phyloP scores from a whole-genome alignment of 35 echinoderm and acorn worm species.

The Lytechinus variegatus region DNA sequence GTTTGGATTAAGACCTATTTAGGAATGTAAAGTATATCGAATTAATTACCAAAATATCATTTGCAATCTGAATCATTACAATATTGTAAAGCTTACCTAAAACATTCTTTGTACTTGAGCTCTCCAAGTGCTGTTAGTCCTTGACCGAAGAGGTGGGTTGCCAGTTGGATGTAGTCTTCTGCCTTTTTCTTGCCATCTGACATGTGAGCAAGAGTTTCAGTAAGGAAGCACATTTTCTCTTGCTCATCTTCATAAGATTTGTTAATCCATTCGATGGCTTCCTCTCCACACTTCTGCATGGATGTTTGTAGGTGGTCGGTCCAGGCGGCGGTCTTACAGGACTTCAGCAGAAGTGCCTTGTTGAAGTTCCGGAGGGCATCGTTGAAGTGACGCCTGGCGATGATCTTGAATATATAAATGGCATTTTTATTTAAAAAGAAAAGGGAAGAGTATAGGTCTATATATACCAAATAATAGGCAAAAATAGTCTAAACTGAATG shows the following conservation, averaged over 20 bases:
- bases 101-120: not conserved
- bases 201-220: not conserved
- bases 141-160: not conserved
- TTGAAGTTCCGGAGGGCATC: not conserved
- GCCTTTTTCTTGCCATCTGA: not conserved
- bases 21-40: no score
- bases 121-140: not conserved
- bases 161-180: not conserved
- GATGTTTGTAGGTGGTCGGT: not conserved
- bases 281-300: not conserved
- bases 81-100: not conserved
- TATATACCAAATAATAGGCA: no score
- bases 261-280: not conserved
- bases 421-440: no score
- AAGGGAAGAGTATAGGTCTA: no score
- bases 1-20: no score
- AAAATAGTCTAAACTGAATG: no score
- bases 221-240: not conserved
- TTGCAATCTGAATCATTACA: no score
- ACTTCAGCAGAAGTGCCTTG: not conserved
- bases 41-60: no score
- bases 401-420: not conserved
- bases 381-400: not conserved
- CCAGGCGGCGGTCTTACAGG: not conserved
- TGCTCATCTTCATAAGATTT: not conserved